phyloP scores from a whole-genome alignment of 2,113 vertebrate species.

The Pomatostomus ruficeps region DNA sequence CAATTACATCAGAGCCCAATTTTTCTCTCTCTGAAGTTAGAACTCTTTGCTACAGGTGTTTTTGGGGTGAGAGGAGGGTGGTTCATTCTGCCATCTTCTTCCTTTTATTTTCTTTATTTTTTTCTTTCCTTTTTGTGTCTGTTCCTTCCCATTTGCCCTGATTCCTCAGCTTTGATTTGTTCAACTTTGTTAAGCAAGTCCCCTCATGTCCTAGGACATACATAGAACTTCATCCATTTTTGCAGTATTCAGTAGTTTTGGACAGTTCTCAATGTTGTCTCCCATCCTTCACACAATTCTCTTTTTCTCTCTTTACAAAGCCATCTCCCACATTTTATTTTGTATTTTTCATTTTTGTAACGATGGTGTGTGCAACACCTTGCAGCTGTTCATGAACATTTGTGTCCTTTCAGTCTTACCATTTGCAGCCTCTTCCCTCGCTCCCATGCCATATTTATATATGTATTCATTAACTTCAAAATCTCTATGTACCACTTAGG shows the following conservation, averaged over 20 bases:
- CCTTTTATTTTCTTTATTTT: background rate
- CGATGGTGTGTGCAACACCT: rapidly evolving
- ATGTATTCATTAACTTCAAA: background rate
- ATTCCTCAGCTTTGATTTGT: background rate
- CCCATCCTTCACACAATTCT: background rate
- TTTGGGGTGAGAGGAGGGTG: background rate
- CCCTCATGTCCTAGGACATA: background rate
- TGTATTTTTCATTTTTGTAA: background rate
- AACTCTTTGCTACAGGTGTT: background rate
- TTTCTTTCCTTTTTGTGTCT: background rate
- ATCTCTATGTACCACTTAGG: background rate
- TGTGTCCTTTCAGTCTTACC: background rate
- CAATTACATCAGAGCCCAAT: background rate
- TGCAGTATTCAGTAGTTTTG: background rate
- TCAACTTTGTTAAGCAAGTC: background rate
- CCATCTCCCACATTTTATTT: background rate
- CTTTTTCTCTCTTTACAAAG: background rate
- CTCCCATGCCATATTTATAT: background rate
- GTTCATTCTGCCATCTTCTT: background rate
- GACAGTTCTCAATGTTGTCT: background rate
- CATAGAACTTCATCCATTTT: background rate
- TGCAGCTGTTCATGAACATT: background rate
- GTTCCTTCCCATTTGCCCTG: background rate
- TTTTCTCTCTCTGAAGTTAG: background rate
- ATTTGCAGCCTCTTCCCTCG: rapidly evolving